These are phyloP conservation scores for Zeuzera pyrina DNA, from an alignment of 2,888 invertebrate species.

Conservation along the genomic window DNA sequence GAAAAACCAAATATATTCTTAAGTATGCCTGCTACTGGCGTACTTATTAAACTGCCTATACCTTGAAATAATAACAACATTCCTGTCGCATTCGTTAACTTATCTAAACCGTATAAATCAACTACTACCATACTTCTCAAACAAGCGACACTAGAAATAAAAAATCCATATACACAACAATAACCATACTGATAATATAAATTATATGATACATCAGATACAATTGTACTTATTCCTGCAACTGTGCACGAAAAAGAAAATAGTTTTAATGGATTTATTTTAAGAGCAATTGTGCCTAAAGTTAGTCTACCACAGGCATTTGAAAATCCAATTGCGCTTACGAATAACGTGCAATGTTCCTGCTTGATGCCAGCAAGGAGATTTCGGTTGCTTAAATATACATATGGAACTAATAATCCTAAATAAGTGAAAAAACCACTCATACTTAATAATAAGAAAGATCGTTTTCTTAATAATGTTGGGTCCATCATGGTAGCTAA, in stretches of 20 bases:
- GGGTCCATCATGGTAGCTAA: slow-evolving; percentile 63
- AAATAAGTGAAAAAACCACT: slow-evolving; percentile 41
- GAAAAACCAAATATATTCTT: slow-evolving; percentile 38
- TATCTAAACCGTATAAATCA: slow-evolving; percentile 52
- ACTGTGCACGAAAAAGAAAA: slow-evolving; percentile 24
- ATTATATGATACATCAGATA: slow-evolving; percentile 39
- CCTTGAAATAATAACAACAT: slow-evolving; percentile 55
- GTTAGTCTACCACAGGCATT: slow-evolving; percentile 43
- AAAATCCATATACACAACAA: slow-evolving; percentile 44
- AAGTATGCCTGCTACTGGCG: slow-evolving; percentile 44
- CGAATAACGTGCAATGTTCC: slow-evolving; percentile 39
- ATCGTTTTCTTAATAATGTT: slow-evolving; percentile 35
- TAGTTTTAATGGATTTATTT: slow-evolving; percentile 35
- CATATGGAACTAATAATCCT: slow-evolving; percentile 51
- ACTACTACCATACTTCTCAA: slow-evolving; percentile 48
- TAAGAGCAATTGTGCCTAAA: slow-evolving; percentile 39
- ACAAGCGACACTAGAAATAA: slow-evolving; percentile 34
- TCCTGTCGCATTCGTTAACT: slow-evolving; percentile 57
- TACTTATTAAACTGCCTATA: slow-evolving; percentile 47
- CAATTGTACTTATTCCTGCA: slow-evolving; percentile 35
- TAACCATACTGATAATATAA: slow-evolving; percentile 46
- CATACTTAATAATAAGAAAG: slow-evolving; percentile 37
- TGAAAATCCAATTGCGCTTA: slow-evolving; percentile 47
- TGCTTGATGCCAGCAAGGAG: slow-evolving; percentile 32
- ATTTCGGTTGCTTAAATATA: slow-evolving; percentile 46